A percentile compares a stretch with the other conserved stretches of the same genome.
These are phyloP conservation scores for Myanophis thanlyinensis DNA, from an alignment of 2,113 vertebrate genomes.

Conservation along the genomic window DNA sequence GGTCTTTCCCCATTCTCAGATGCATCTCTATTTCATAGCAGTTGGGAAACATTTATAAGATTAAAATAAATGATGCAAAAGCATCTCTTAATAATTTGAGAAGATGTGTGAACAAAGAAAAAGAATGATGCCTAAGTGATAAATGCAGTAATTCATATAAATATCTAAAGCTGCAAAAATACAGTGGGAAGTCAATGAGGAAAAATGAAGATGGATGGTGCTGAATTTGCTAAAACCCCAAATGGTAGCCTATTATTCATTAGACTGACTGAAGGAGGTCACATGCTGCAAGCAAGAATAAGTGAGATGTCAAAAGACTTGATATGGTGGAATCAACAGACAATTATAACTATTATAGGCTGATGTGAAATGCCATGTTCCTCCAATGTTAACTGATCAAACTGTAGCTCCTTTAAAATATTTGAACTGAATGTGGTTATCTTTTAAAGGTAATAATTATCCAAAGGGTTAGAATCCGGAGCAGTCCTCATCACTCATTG, in stretches of 20 bases:
- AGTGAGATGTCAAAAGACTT: slow-evolving; percentile 50
- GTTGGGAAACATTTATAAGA: not conserved
- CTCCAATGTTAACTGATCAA: not conserved
- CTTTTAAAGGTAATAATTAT: not conserved
- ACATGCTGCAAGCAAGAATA: slow-evolving; percentile 36
- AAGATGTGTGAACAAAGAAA: not conserved
- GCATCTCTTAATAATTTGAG: not conserved
- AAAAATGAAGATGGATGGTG: slow-evolving; percentile 24
- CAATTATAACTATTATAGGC: slow-evolving; percentile 46
- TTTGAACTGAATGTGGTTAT: not conserved
- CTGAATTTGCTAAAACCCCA: slow-evolving; percentile 13
- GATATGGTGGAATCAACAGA: slow-evolving; percentile 24
- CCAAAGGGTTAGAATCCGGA: not conserved
- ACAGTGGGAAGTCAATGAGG: not conserved
- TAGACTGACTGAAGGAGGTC: slow-evolving; percentile 35
- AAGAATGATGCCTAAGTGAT: not conserved
- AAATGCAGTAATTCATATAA: not conserved
- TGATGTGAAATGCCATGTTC: slow-evolving; percentile 2
- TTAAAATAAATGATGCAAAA: not conserved
- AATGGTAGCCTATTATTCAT: slow-evolving; percentile 27
- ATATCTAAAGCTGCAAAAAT: slow-evolving; percentile 25
- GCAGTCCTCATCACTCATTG: not conserved
- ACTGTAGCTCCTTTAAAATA: not conserved
- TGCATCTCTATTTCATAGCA: not conserved
- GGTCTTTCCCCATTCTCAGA: not conserved